These are phyloP conservation scores for Loxodonta africana DNA, from an alignment of 2,113 vertebrate species.

Conservation along the genomic window DNA sequence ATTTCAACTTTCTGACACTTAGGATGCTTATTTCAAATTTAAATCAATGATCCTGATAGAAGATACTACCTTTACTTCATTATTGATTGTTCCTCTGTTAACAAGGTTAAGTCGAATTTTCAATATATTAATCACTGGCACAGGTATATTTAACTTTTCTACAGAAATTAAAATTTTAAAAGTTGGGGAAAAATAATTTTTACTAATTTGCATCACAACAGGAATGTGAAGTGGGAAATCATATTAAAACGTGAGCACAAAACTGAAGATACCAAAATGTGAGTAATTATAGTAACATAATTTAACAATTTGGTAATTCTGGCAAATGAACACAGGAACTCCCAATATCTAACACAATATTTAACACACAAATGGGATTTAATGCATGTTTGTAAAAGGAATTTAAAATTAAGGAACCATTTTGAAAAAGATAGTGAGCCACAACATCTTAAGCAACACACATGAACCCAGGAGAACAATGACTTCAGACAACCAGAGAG, in stretches of 20 bases:
- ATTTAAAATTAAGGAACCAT: slow-evolving; percentile 34
- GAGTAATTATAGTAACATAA: background rate
- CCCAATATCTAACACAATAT: background rate
- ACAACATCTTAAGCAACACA: background rate
- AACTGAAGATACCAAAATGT: slow-evolving; percentile 50
- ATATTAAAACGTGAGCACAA: slow-evolving; percentile 52
- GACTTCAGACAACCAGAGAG: background rate
- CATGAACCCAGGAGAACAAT: slow-evolving; percentile 18
- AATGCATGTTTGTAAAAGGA: slow-evolving; percentile 25
- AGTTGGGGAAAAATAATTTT: slow-evolving; percentile 8
- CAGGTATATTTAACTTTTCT: background rate
- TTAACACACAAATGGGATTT: background rate
- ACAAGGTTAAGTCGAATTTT: slow-evolving; percentile 7
- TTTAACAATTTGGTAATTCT: slow-evolving; percentile 18
- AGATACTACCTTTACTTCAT: slow-evolving; percentile 53
- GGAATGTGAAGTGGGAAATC: slow-evolving; percentile 40
- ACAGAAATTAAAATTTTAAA: slow-evolving; percentile 18
- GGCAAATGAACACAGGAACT: slow-evolving; percentile 32
- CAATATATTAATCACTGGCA: background rate
- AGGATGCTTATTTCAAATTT: background rate
- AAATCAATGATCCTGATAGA: slow-evolving; percentile 1
- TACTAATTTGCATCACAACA: slow-evolving; percentile 47
- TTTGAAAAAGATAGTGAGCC: background rate
- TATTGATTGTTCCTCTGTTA: slow-evolving; percentile 32
- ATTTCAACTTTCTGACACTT: slow-evolving; percentile 19